Evolutionary conservation across 2,888 invertebrate genomes (phyloP).

Genomic region (Nomada flava): DNA sequence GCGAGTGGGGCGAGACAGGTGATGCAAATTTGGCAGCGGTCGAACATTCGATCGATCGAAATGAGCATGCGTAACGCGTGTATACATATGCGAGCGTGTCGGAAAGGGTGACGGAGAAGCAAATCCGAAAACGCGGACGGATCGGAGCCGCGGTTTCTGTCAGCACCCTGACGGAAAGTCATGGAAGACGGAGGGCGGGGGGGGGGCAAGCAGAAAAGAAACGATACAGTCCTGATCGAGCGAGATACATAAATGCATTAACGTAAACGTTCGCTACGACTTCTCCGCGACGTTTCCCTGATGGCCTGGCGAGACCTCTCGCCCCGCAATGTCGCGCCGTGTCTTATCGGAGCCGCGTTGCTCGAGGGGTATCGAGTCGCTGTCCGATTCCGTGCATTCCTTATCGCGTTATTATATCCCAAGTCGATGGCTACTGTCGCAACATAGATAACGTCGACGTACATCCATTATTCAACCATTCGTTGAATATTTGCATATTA

Average conservation of each 20-base stretch:
- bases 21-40: constrained; percentile 53
- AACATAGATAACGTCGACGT: constrained; percentile 74
- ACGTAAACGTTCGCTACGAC: constrained; percentile 55
- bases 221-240: constrained; percentile 62
- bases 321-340: neutral
- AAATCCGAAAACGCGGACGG: neutral
- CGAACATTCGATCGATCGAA: constrained; percentile 38
- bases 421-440: constrained; percentile 57
- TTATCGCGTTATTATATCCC: constrained; percentile 68
- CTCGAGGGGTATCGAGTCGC: constrained; percentile 49
- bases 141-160: too few relatives aligned
- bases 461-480: constrained; percentile 80
- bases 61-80: too few relatives aligned
- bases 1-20: constrained; percentile 28
- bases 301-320: constrained; percentile 15
- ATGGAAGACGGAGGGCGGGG: neutral
- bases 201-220: constrained; percentile 13
- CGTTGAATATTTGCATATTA: constrained; percentile 71
- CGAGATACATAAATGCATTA: constrained; percentile 82
- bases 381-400: constrained; percentile 62
- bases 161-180: neutral
- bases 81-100: constrained; percentile 31
- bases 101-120: neutral
- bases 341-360: constrained; percentile 27
- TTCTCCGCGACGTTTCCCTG: constrained; percentile 25